These are phyloP conservation scores for Zoanthus sociatus DNA, from an alignment of 92 coral and sea anemone species.

Conservation along the genomic window DNA sequence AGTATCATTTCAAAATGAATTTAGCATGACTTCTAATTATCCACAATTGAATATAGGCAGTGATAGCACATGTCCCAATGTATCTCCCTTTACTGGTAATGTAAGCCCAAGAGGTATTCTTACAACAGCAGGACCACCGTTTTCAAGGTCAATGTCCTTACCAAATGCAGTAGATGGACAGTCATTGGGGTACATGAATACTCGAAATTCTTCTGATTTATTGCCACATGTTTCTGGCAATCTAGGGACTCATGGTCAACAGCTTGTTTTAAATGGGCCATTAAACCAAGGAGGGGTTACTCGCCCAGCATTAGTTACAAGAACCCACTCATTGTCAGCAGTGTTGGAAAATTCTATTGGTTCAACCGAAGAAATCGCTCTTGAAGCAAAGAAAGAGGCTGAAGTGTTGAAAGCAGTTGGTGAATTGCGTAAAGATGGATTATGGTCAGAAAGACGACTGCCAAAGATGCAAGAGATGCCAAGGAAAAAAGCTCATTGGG, in stretches of 20 bases:
- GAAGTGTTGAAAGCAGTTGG: conserved; percentile 93
- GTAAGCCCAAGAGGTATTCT: conserved; percentile 63
- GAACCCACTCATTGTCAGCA: conserved; percentile 80
- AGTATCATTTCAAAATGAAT: conserved; percentile 58
- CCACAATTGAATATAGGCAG: conserved; percentile 53
- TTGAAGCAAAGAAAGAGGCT: conserved; percentile 96
- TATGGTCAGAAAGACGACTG: conserved; percentile 89
- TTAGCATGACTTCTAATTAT: conserved; percentile 68
- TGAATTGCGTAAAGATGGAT: conserved; percentile 96
- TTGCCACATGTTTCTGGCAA: conserved; percentile 41
- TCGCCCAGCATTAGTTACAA: conserved; percentile 43
- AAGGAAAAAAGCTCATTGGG: conserved; percentile 98
- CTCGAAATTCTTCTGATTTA: conserved; percentile 37
- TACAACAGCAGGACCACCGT: conserved; percentile 63
- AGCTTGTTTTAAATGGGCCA: conserved; percentile 77
- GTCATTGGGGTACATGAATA: conserved; percentile 40
- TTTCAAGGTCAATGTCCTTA: conserved; percentile 79
- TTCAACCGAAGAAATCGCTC: conserved; percentile 90
- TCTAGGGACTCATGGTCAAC: conserved; percentile 48
- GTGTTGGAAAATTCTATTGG: conserved; percentile 87
- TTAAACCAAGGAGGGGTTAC: conserved; percentile 29
- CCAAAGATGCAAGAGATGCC: conserved; percentile 97
- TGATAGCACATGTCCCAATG: conserved; percentile 87
- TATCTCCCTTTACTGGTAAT: conserved; percentile 89
- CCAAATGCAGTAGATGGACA: conserved; percentile 69